Base-by-base conservation (phyloP, 2,888 invertebrate genomes). In the Troilus luridus region DNA sequence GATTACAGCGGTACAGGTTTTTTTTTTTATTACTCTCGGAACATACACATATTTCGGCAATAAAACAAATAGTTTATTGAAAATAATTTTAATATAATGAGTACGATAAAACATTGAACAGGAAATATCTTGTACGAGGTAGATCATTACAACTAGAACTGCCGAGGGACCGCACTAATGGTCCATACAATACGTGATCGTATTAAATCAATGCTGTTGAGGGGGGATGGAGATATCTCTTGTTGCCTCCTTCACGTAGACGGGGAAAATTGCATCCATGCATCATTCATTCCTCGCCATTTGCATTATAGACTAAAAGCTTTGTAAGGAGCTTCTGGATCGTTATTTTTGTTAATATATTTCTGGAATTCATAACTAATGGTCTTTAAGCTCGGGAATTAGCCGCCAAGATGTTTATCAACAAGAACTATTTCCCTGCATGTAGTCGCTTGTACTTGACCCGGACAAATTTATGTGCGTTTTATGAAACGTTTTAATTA, bases 281-380 rank as follows among this genome's bases (percentile, higher is more conserved):
- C 72, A 77, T 77, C 72, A 77, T 77, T 77, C 72, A 77, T 77
- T 77, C 41, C 17, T 17, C 7, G 8, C 19, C 19, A 77, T 77
- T 77, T 77, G 72, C 72, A 77, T 77, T 17, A 77, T 3, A 41
- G 27, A 77, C 72, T 77, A 77, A 77, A 77, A 77, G 72, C 72
- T 77, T 77, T 77, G 72, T 19, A 77, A 41, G 41, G 41, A 41
- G 72, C 72, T 77, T 77, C 27, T 77, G 72, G 17, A 27, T 77
- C 72, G 27, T 77, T 27, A 77, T 77, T 41, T 77, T 77, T 77
- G 27, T 77, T 17, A 72, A 72, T 27, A 72, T 27, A 27, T 27
- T n/a, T 24, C 6, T n/a, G 14, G 72, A 77, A 77, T 41, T 77
- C 72, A 17, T 77, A 77, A 77, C 41, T 77, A 41, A 77, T 77